Percentiles rank a stretch among this genome's conserved stretches.
phyloP scores from a whole-genome alignment of 1,140 invertebrate species.

The Bombyx mori region DNA sequence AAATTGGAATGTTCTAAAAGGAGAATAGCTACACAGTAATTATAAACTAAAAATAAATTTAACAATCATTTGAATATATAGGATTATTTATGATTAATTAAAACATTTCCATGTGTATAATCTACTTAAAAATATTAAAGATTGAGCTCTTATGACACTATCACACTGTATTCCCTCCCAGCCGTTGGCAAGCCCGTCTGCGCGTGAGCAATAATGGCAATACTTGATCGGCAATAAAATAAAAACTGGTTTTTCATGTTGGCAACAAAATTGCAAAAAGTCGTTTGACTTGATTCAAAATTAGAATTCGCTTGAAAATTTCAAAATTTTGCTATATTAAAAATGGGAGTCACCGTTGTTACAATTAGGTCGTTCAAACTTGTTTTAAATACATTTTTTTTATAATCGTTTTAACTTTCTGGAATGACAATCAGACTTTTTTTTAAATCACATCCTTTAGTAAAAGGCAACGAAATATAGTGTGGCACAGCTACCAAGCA shows the following conservation, averaged over 20 bases:
- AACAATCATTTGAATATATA: conserved; percentile 26
- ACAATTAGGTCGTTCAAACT: no score
- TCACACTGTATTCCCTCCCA: conserved; percentile 34
- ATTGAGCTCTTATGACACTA: conserved; percentile 52
- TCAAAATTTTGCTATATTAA: no score
- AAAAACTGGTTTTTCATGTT: background rate
- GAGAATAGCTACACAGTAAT: conserved; percentile 24
- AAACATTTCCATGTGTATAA: conserved; percentile 37
- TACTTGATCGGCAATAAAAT: conserved; percentile 22
- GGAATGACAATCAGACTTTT: background rate
- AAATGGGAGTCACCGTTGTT: no score
- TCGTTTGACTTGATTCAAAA: no score
- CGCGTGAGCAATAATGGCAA: conserved; percentile 41
- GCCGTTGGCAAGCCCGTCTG: conserved; percentile 37
- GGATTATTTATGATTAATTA: conserved; percentile 29
- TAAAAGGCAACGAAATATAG: no score
- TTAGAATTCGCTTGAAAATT: no score
- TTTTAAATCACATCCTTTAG: no score
- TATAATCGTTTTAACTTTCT: no score
- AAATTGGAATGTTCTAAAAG: conserved; percentile 39
- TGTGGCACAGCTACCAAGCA: no score
- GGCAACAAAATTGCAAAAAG: no score
- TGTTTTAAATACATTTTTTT: no score
- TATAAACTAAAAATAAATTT: conserved; percentile 30
- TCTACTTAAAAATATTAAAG: conserved; percentile 28